Evolutionary conservation across 2,797 vertebrate species (phyloP), one percentile per base, ranked within the genome.

Genomic region (Falco naumanni): DNA sequence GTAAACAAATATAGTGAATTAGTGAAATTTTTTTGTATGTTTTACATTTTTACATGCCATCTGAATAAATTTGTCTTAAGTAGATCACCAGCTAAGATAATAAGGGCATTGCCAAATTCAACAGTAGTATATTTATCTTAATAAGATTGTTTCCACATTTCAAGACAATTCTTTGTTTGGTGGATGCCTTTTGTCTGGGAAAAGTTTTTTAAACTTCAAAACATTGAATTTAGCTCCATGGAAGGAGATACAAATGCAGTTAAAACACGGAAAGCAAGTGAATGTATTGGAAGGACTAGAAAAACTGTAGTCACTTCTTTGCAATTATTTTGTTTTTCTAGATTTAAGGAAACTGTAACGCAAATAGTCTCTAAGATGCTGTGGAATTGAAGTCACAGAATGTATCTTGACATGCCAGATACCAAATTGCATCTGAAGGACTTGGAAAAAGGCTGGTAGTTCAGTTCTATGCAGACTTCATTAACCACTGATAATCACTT

Each of bases 1-100:
- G 20, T 74, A 60, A 89, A 57, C 37, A 92, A 70, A 64, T 90
- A n/a, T 4, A 31, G 18, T 77, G 31, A 76, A 63, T 66, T 41
- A 69, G 48, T 80, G 33, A 64, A 41, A 54, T 2, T 45, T 68
- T 72, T 71, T 80, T 90, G 83, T 16, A 33, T 77, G 15, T 84
- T 57, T 14, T 54, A 10, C 50, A 24, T 66, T 95, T 74, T 85
- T 94, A 70, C 26, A 25, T 63, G 33, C 51, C 56, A 64, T 74
- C 80, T 89, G 68, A 84, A 77, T 80, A 84, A 77, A 79, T 88
- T 41, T 70, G 33, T 79, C 3, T 1, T 76, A 37, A 93, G 64
- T 43, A 91, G 69, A 60, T 63, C 54, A 69, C 76, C 76, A 90
- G 60, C 76, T 93, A 84, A 89, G 61, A 92, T 64, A 96, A 92